Conservation (phyloP, 2,113 vertebrate species). For the Lathamus discolor region DNA sequence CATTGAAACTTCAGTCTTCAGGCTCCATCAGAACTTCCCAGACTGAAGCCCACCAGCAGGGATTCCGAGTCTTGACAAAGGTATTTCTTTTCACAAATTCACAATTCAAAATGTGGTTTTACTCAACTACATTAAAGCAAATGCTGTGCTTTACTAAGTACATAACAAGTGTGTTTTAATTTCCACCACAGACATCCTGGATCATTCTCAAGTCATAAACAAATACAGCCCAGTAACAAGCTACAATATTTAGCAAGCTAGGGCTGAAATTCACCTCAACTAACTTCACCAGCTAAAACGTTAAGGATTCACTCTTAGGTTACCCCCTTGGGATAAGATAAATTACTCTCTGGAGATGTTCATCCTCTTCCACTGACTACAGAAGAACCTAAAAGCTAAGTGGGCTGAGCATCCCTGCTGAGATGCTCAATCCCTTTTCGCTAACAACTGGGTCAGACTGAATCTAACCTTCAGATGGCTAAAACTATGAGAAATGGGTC, state of each 20-base stretch:
- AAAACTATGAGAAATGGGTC: not conserved
- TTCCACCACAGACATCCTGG: not conserved
- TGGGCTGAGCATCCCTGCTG: not conserved
- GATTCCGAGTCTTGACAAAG: not conserved
- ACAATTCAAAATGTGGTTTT: not conserved
- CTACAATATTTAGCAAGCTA: not conserved
- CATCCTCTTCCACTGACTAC: not conserved
- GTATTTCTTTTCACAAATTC: not conserved
- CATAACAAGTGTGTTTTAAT: accelerated
- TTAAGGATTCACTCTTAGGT: not conserved
- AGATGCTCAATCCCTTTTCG: not conserved
- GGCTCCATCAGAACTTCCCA: not conserved
- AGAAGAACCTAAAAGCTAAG: not conserved
- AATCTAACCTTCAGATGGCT: not conserved
- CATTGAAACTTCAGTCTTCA: not conserved
- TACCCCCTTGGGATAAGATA: not conserved
- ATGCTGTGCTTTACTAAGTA: not conserved
- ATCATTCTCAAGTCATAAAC: not conserved
- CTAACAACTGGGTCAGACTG: not conserved
- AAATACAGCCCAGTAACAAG: not conserved
- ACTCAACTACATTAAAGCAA: not conserved
- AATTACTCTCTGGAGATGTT: not conserved
- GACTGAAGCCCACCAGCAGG: accelerated
- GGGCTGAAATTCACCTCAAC: not conserved
- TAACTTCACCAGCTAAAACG: not conserved